phyloP scores from a whole-genome alignment of 2,113 vertebrate genomes.

The Misgurnus mizolepis region DNA sequence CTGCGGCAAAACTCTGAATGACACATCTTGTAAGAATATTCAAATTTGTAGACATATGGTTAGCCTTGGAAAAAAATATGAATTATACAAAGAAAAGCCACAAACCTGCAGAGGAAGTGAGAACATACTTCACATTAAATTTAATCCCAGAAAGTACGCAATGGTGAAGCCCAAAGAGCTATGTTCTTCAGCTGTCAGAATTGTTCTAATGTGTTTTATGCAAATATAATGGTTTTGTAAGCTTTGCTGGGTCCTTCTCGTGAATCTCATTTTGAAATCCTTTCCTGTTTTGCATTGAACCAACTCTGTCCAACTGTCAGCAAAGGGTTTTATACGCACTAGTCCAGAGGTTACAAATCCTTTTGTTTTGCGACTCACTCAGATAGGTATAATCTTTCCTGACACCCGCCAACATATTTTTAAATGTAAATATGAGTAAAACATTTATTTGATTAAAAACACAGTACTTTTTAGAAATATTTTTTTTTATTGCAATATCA shows the following conservation, averaged over 20 bases:
- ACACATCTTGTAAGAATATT: not conserved
- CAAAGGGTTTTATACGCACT: too few species aligned
- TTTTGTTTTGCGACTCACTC: too few species aligned
- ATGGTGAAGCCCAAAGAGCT: not conserved
- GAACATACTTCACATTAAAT: too few species aligned
- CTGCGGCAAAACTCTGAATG: not conserved
- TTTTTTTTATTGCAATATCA: too few species aligned
- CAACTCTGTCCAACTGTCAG: not conserved
- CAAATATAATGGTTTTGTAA: not conserved
- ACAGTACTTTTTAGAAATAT: too few species aligned
- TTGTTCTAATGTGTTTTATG: not conserved
- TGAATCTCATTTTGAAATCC: not conserved
- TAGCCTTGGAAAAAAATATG: conserved; percentile 33
- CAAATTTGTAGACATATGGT: not conserved
- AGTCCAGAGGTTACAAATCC: not conserved
- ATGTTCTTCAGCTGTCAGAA: not conserved
- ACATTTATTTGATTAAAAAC: too few species aligned
- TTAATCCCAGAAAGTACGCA: not conserved
- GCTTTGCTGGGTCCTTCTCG: not conserved
- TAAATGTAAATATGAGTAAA: too few species aligned
- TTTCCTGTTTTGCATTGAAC: not conserved
- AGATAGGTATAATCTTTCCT: too few species aligned
- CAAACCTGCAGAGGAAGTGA: too few species aligned
- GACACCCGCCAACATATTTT: too few species aligned
- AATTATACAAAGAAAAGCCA: not conserved